Base-by-base conservation (phyloP, 2,113 vertebrate genomes). In the Eupsittula cactorum region DNA sequence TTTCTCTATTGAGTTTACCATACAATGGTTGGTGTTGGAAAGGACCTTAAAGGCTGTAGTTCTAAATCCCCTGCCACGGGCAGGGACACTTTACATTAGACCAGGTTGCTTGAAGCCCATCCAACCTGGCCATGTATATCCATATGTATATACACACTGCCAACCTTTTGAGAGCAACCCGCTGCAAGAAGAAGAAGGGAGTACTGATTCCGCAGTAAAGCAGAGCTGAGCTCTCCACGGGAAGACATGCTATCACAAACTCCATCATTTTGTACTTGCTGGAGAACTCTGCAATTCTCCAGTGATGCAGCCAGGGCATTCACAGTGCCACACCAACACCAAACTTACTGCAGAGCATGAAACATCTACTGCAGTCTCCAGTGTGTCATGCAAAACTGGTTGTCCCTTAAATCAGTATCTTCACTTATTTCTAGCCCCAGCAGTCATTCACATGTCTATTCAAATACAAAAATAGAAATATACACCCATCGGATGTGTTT, bases 281-380 rank as follows among this genome's bases (percentile, higher is more conserved):
- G 24, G 57, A 59, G 52, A 67, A 33, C 27, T 46, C 67, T 29
- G 57, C 13, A 59, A 35, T n/a, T 59, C 57, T 59, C 21, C 76
- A 28, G 67, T 20, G 63, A 57, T 14, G 18, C 14, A 25, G 27
- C 2, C 29, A 70, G 53, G 55, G 33, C 53, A 37, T 29, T 50
- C 23, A 20, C 39, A 73, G 29, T 10, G 13, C 19, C 69, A 52
- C 28, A n/a, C 8, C 64, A 83, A 37, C 0, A 0, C 13, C 10
- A 1, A 29, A 19, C 2, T 0, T 28, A 3, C 59, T 10, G 52
- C 7, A 7, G 42, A 46, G 49, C 6, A 1, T 0, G 4, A 70
- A 82, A 35, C 46, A 47, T 5, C 17, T 3, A 5, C 55, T 0
- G 2, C 37, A 44, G 68, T 6, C 35, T 59, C 52, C 73, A 20